Evolutionary conservation across 2,113 vertebrate genomes (phyloP).

Genomic region (Manacus vitellinus): DNA sequence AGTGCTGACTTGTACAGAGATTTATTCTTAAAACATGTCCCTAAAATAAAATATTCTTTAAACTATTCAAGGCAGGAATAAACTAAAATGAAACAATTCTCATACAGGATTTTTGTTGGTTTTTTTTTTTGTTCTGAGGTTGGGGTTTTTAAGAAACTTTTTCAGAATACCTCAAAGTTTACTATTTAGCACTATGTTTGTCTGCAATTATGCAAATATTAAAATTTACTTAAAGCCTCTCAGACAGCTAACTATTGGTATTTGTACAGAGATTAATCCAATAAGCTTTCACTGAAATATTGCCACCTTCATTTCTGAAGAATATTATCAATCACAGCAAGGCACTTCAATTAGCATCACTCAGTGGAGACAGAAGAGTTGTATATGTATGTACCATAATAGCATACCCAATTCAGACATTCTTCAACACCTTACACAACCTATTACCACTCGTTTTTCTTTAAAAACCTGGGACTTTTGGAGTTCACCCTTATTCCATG

Average conservation of each 20-base stretch:
- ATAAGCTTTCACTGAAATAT: neutral
- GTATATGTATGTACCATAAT: neutral
- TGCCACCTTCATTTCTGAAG: neutral
- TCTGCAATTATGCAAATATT: neutral
- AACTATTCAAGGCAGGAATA: neutral
- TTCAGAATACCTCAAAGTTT: neutral
- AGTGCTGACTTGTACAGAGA: neutral
- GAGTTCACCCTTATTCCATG: neutral
- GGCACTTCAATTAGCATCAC: neutral
- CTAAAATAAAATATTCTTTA: neutral
- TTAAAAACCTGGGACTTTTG: neutral
- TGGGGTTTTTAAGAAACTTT: neutral
- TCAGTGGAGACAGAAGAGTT: neutral
- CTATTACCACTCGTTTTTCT: neutral
- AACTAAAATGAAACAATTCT: neutral
- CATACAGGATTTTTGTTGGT: neutral
- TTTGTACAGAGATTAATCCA: neutral
- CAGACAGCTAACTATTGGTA: neutral
- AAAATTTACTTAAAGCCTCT: neutral
- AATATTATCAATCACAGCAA: neutral
- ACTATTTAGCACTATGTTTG: neutral
- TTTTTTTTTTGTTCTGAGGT: neutral
- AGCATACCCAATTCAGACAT: neutral
- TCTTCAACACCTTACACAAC: neutral
- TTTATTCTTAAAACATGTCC: neutral